Evolutionary conservation across 2,888 invertebrate genomes (phyloP).

Genomic region (Lomographa bimaculata): DNA sequence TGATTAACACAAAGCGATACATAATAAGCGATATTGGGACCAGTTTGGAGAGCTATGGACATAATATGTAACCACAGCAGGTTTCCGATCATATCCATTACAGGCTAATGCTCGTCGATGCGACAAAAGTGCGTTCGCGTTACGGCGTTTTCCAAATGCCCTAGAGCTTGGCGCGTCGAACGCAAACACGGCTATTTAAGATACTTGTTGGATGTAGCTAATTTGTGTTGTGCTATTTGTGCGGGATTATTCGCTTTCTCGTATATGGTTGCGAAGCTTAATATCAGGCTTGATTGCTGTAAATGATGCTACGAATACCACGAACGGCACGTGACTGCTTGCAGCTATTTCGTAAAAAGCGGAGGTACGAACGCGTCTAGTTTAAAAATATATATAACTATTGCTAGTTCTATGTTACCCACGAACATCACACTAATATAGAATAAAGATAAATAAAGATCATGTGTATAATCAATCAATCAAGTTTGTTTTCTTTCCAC

Average conservation of each 20-base stretch:
- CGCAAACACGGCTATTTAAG: slow-evolving; percentile 5
- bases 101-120: slow-evolving; percentile 50
- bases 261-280: slow-evolving; percentile 5
- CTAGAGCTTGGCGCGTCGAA: slow-evolving; percentile 16
- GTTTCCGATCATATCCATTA: slow-evolving; percentile 69
- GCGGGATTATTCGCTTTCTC: slow-evolving; percentile 7
- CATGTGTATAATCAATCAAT: too few relatives aligned
- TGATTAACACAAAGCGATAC: slow-evolving; percentile 81
- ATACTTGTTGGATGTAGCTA: slow-evolving; percentile 15
- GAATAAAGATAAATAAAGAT: too few relatives aligned
- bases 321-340: slow-evolving; percentile 16
- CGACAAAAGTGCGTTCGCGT: slow-evolving; percentile 54
- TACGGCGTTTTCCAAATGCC: slow-evolving; percentile 32
- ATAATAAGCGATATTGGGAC: slow-evolving; percentile 80
- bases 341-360: slow-evolving; percentile 11
- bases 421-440: too few relatives aligned
- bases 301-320: slow-evolving; percentile 17
- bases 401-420: too few relatives aligned
- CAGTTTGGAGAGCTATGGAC: slow-evolving; percentile 70
- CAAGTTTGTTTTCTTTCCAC: too few relatives aligned
- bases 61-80: slow-evolving; percentile 67
- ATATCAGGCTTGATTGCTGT: slow-evolving; percentile 16
- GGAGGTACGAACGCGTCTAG: too few relatives aligned
- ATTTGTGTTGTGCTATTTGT: slow-evolving; percentile 20
- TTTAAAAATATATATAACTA: slow-evolving; percentile 1